Base-by-base conservation (phyloP, 2,888 invertebrate species). In the Mesorhabditis spiculigera region DNA sequence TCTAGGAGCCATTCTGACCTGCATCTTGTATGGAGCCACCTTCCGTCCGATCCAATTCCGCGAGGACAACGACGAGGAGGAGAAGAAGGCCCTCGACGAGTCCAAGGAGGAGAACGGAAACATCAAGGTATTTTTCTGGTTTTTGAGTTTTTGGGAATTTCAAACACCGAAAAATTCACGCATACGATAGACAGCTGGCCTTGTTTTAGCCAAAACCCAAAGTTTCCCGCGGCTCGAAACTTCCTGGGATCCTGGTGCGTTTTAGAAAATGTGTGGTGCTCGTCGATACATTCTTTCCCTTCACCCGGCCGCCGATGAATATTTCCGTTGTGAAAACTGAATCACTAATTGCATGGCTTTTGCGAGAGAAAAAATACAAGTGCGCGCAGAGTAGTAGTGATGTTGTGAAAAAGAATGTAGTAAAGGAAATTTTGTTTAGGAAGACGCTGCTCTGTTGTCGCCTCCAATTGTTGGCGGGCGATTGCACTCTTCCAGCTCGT, bases 21-120 rank as follows among this genome's bases (percentile, higher is more conserved):
- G 95, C 86, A 90, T 92, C 71, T 90, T 94, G 65, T 93, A 95
- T 84, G 97, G 97, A 43, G 91, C 92, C 0, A 90, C 97, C 86
- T 95, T 97, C 87, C 89, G 93, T 76, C 94, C 95, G 0, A 89
- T 96, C 67, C 73, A 79, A 65, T 83, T 86, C 71, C 74, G 75
- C 41, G 78, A 75, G 28, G 72, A 75, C 4, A 74, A 75, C 13
- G 71, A 70, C 42, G 65, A 43, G 45, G 68, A 72, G 42, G 43
- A 73, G 44, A 45, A 61, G 42, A 70, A 74, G 13, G 63, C 66
- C 28, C 28, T 28, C 44, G 73, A 75, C 43, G 69, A 70, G 66
- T 74, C 73, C 70, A 72, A 74, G 65, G 58, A 61, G 4, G 65
- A 68, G 5, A 73, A 71, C 41, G 28, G 28, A 28, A 28, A 28